Conservation (phyloP, 2,113 vertebrate genomes). For the Syngnathus floridae region DNA sequence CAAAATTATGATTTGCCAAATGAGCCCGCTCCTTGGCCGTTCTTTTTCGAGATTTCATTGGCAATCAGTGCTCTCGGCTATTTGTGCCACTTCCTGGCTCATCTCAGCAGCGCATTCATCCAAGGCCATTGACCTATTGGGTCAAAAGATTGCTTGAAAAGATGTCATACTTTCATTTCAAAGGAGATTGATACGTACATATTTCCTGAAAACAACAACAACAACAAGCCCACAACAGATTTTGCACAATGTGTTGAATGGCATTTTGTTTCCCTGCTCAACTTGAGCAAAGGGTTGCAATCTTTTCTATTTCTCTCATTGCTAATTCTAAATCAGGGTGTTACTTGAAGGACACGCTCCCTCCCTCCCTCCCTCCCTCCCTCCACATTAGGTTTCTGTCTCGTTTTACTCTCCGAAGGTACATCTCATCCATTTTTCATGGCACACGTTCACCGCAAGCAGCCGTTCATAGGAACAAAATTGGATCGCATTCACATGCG, state of each 20-base stretch:
- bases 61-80: slow-evolving; percentile 4
- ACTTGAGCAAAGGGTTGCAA: slow-evolving; percentile 6
- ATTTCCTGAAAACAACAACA: slow-evolving; percentile 30
- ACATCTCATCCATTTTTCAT: slow-evolving; percentile 66
- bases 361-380: too few species aligned
- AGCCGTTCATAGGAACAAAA: slow-evolving; percentile 34
- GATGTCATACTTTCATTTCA: slow-evolving; percentile 24
- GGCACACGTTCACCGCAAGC: slow-evolving; percentile 39
- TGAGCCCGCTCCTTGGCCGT: background rate
- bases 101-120: slow-evolving; percentile 6
- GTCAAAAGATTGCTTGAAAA: slow-evolving; percentile 21
- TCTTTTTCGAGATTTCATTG: background rate
- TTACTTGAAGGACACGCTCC: slow-evolving; percentile 56
- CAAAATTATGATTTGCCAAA: background rate
- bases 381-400: slow-evolving; percentile 57
- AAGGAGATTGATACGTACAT: slow-evolving; percentile 22
- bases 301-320: slow-evolving; percentile 29
- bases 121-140: slow-evolving; percentile 29
- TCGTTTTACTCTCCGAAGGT: slow-evolving; percentile 61
- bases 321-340: slow-evolving; percentile 47
- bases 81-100: slow-evolving; percentile 27
- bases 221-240: slow-evolving; percentile 11
- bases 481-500: slow-evolving; percentile 9
- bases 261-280: slow-evolving; percentile 17
- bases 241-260: slow-evolving; percentile 21